A percentile compares a stretch with the other conserved stretches of the same genome.
Evolutionary conservation across 1,140 invertebrate species (phyloP).

Genomic region (Drosophila varians): DNA sequence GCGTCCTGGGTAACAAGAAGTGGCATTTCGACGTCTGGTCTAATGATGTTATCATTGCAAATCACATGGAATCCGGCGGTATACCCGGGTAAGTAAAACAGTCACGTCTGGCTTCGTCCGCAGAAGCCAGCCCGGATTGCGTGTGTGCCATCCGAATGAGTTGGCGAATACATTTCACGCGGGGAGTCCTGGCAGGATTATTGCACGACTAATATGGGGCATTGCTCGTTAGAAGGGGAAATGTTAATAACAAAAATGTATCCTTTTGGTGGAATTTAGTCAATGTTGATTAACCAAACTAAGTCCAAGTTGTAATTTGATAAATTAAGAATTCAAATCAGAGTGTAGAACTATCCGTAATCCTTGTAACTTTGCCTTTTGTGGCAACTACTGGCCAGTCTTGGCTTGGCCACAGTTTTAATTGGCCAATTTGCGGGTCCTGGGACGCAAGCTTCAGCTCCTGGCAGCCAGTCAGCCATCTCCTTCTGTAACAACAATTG

Average conservation of each 20-base stretch:
- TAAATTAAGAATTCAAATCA: conserved; percentile 37
- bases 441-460: no score
- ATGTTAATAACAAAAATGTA: not conserved
- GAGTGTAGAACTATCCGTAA: conserved; percentile 23
- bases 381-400: conserved; percentile 34
- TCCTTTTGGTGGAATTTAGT: no score
- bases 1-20: conserved; percentile 95
- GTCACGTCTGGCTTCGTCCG: conserved; percentile 39
- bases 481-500: conserved; percentile 54
- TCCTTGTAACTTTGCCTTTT: conserved; percentile 18
- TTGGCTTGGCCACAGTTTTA: conserved; percentile 60
- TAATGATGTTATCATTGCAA: conserved; percentile 98
- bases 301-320: no score
- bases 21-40: conserved; percentile 99
- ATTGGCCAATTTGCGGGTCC: conserved; percentile 70
- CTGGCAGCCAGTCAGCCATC: no score
- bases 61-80: conserved; percentile 98
- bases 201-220: conserved; percentile 1
- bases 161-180: conserved; percentile 11
- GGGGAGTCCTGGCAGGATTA: conserved; percentile 1
- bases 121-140: not conserved
- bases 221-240: conserved; percentile 14
- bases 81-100: conserved; percentile 90
- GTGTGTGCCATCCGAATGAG: conserved; percentile 38
- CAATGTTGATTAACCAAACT: no score